phyloP scores from a whole-genome alignment of 2,113 vertebrate genomes.

The Dicentrarchus labrax region DNA sequence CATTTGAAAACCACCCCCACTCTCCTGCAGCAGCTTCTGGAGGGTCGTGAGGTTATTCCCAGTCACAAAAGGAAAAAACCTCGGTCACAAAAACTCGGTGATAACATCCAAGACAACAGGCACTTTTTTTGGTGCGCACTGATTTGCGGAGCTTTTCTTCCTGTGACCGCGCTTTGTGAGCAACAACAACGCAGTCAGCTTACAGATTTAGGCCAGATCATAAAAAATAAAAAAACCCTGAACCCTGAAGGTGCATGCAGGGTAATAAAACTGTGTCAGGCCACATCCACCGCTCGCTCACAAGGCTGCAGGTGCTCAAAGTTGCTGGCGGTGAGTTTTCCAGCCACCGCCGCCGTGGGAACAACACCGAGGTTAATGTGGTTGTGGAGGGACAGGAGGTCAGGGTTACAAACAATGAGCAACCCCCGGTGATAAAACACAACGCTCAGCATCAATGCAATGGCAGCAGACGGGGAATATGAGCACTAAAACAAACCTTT shows the following conservation, averaged over 20 bases:
- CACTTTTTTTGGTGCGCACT: slow-evolving; percentile 12
- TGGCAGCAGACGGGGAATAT: not conserved
- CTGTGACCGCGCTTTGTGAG: not conserved
- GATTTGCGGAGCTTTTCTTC: slow-evolving; percentile 24
- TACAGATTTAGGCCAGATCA: not conserved
- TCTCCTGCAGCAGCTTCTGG: not conserved
- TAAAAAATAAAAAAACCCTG: not conserved
- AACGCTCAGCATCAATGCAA: not conserved
- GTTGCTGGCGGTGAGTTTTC: slow-evolving; percentile 19
- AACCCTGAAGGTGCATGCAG: too few species aligned
- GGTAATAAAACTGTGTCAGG: not conserved
- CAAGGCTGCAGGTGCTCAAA: slow-evolving; percentile 63
- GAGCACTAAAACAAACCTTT: slow-evolving; percentile 5
- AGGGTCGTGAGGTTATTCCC: not conserved
- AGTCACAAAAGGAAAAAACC: not conserved
- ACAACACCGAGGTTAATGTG: slow-evolving; percentile 46
- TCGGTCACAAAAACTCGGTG: not conserved
- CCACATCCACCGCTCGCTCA: not conserved
- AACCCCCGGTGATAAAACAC: not conserved
- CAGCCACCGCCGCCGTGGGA: slow-evolving; percentile 51
- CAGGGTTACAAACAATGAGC: not conserved
- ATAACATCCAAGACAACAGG: slow-evolving; percentile 4
- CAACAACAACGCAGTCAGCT: slow-evolving; percentile 6
- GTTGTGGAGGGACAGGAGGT: not conserved
- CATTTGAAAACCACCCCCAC: not conserved